Conservation (phyloP, 2,888 invertebrate species). For the Hemistola chrysoprasaria region DNA sequence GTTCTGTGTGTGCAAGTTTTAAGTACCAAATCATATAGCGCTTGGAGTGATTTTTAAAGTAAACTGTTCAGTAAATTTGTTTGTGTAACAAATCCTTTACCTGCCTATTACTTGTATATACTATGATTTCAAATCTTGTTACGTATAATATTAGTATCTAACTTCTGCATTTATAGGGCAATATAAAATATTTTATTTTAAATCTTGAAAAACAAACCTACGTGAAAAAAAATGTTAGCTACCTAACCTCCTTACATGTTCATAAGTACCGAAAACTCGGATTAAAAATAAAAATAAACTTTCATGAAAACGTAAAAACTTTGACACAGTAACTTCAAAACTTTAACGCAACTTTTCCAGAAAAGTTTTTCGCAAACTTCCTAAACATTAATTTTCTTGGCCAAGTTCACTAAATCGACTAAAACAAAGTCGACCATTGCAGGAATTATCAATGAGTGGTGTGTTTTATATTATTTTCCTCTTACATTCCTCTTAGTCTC, state of each 20-base stretch:
- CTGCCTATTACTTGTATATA: too few species aligned
- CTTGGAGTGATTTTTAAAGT: not conserved
- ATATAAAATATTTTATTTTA: not conserved
- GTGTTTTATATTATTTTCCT: slow-evolving; percentile 12
- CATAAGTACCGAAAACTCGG: slow-evolving; percentile 14
- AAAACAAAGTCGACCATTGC: slow-evolving; percentile 22
- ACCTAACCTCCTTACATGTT: slow-evolving; percentile 9
- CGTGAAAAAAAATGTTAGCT: not conserved
- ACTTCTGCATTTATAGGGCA: too few species aligned
- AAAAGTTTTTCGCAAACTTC: slow-evolving; percentile 46
- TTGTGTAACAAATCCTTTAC: too few species aligned
- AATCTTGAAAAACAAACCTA: slow-evolving; percentile 1
- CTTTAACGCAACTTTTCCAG: slow-evolving; percentile 29
- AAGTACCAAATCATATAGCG: too few species aligned
- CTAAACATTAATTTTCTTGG: slow-evolving; percentile 34
- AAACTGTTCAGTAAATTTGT: too few species aligned
- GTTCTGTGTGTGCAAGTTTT: not conserved
- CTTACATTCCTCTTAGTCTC: too few species aligned
- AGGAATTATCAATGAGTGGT: slow-evolving; percentile 41
- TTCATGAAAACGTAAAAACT: slow-evolving; percentile 34
- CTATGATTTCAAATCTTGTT: too few species aligned
- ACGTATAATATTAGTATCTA: too few species aligned
- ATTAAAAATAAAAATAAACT: slow-evolving; percentile 34
- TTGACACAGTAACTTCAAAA: slow-evolving; percentile 50
- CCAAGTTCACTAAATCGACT: slow-evolving; percentile 27